phyloP scores from a whole-genome alignment of 1,140 invertebrate species.

The Drosophila equinoxialis region DNA sequence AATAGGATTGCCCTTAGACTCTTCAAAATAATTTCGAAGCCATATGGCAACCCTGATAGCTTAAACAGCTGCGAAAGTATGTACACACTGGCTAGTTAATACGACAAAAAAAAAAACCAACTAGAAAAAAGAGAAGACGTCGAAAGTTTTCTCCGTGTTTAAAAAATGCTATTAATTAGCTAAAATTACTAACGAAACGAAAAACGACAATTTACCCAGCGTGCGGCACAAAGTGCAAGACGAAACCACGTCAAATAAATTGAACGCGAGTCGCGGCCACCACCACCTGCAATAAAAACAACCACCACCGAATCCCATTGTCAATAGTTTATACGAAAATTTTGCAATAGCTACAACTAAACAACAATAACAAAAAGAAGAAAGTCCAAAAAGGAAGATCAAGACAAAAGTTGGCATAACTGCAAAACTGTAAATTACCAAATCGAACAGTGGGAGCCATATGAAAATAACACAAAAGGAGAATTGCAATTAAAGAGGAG shows the following conservation, averaged over 20 bases:
- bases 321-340: constrained; percentile 69
- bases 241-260: constrained; percentile 66
- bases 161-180: constrained; percentile 47
- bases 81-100: no score
- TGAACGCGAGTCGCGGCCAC: constrained; percentile 50
- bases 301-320: constrained; percentile 57
- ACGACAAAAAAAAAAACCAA: constrained; percentile 20
- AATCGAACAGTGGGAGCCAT: constrained; percentile 52
- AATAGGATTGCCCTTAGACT: neutral
- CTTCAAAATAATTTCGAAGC: no score
- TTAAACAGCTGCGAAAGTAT: no score
- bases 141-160: constrained; percentile 70
- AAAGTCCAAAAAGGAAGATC: neutral
- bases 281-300: constrained; percentile 47
- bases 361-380: constrained; percentile 34
- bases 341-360: constrained; percentile 69
- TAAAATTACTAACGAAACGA: constrained; percentile 65
- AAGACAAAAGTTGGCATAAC: constrained; percentile 70
- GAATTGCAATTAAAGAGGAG: constrained; percentile 45
- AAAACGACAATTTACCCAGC: constrained; percentile 61
- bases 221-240: constrained; percentile 61
- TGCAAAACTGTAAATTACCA: constrained; percentile 66
- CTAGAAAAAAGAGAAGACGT: constrained; percentile 59
- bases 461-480: constrained; percentile 31
- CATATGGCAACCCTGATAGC: no score